Base-by-base conservation (phyloP, 2,888 invertebrate genomes). In the Cheilosia grossa region DNA sequence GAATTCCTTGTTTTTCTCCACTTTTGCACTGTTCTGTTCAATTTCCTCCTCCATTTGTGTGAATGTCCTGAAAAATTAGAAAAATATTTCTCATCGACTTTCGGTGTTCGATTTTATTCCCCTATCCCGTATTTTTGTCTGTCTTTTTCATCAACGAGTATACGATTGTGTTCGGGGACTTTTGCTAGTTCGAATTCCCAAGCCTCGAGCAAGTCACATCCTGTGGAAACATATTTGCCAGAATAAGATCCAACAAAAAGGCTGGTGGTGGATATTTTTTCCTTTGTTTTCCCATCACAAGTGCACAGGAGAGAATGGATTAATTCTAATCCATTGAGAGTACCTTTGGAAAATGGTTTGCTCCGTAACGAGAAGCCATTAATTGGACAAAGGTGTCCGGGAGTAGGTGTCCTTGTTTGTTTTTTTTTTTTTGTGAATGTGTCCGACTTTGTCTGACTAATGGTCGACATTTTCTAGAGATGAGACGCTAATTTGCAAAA, bases 401-500 rank as follows among this genome's bases (percentile, higher is more conserved):
- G 9, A 44, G 61, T 27, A 37, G 58, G 47, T 47, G 44, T 27
- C 1, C 49, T 42, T 17, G 33, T 15, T 42, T 17, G 33, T 15
- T 58, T 42, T 24, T 24, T 24, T 58, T 42, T 27, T 61, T 54
- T 49, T 5, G 27, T n/a, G 51, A 59, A 61, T 44, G 13, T 53
- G 64, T 64, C 74, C 79, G 79, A 69, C 64, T 74, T 69, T 58
- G 47, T 59, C 51, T 70, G 79, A 75, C 74, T 66, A 79, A 79
- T 74, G 79, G 70, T 30, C 21, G 59, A 83, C 70, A 80, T 75
- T 79, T 70, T 70, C 54, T 49, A 70, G 70, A 80, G 80, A 70
- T 75, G 83, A 66, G 80, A 73, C 67, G 66, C 81, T 80, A 81
- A 85, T 85, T 85, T 85, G 75, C 75, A 67, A 77, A 72, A 85